Conservation (phyloP, 2,797 vertebrate species). For the Brachyalestes nurse region DNA sequence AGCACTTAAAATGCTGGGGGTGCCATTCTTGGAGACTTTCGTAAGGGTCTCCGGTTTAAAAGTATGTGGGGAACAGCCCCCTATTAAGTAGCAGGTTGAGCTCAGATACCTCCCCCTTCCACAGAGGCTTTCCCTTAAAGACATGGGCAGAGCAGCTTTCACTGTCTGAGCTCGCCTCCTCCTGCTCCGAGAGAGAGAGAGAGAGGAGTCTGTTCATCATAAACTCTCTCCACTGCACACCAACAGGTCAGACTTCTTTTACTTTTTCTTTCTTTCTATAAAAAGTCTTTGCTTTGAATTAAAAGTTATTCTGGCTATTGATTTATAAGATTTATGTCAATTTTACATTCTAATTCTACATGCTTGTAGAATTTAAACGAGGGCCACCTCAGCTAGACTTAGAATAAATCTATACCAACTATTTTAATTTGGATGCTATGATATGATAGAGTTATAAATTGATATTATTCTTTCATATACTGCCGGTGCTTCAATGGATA, state of each 20-base stretch:
- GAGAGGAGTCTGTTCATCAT: neutral
- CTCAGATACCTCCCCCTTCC: slow-evolving; percentile 91
- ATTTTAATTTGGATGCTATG: too few species aligned
- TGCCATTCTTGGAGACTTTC: slow-evolving; percentile 86
- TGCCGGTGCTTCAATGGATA: too few species aligned
- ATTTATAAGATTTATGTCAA: too few species aligned
- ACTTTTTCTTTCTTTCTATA: neutral
- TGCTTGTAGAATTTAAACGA: too few species aligned
- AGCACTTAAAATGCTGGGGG: slow-evolving; percentile 71
- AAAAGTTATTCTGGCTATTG: too few species aligned
- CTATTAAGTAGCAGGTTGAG: slow-evolving; percentile 93
- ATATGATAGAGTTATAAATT: too few species aligned
- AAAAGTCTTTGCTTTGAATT: too few species aligned
- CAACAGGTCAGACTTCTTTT: neutral
- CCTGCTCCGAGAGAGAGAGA: neutral
- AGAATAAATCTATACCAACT: too few species aligned
- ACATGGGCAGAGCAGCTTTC: slow-evolving; percentile 64
- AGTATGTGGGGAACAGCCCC: slow-evolving; percentile 90
- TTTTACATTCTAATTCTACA: too few species aligned
- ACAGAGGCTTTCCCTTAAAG: slow-evolving; percentile 82
- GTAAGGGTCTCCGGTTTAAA: slow-evolving; percentile 85
- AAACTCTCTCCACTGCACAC: neutral
- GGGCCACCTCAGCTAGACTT: too few species aligned
- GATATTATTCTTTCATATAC: too few species aligned
- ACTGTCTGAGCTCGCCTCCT: neutral